Conservation (phyloP, 2,797 vertebrate genomes). For the Acropternis orthonyx region DNA sequence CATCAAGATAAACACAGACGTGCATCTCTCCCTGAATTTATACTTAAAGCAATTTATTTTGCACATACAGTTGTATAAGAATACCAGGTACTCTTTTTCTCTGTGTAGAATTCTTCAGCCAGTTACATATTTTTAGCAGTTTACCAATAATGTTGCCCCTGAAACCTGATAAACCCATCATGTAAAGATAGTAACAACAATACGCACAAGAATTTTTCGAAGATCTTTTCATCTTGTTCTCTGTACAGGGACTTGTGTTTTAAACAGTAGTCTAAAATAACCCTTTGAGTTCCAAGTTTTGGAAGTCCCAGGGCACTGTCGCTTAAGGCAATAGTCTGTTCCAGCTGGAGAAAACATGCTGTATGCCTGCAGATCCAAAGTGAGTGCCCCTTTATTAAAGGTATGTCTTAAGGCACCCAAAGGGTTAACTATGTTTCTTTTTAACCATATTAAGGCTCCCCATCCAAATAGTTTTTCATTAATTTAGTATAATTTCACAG, state of each 20-base stretch:
- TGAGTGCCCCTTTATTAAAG: slow-evolving; percentile 3
- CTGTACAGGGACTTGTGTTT: background rate
- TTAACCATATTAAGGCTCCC: slow-evolving; percentile 57
- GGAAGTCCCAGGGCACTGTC: slow-evolving; percentile 22
- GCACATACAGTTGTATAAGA: background rate
- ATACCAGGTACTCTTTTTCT: background rate
- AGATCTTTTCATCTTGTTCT: background rate
- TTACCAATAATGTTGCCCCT: background rate
- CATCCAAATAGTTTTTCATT: background rate
- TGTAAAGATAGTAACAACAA: background rate
- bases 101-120: background rate
- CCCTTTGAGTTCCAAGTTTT: slow-evolving; percentile 38
- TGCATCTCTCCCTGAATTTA: slow-evolving; percentile 10
- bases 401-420: slow-evolving; percentile 64
- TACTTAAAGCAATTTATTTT: slow-evolving; percentile 1
- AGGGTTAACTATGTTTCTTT: slow-evolving; percentile 45
- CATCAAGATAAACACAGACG: background rate
- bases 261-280: slow-evolving; percentile 19
- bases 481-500: slow-evolving; percentile 18
- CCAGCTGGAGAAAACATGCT: background rate
- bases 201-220: background rate
- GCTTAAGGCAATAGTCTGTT: background rate
- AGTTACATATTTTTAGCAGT: background rate
- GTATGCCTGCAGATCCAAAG: background rate
- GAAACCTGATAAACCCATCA: background rate